Base-by-base conservation (phyloP, 2,113 vertebrate genomes). In the Planiliza haematocheilus region DNA sequence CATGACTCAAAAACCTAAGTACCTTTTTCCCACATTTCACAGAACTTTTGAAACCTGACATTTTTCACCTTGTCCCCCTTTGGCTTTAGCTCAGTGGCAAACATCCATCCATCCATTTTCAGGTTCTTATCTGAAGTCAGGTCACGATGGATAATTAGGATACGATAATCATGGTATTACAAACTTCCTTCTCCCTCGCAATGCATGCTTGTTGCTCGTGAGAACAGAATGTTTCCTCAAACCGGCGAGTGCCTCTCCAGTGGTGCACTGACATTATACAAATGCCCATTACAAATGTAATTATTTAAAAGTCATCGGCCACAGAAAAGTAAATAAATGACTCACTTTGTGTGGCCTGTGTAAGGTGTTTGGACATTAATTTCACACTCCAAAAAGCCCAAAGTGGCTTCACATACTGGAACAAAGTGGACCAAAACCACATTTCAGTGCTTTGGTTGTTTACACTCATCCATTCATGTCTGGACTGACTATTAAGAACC, bases 251-350 rank as follows among this genome's bases (percentile, higher is more conserved):
- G 21, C 11, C 7, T 67, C 52, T 56, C 6, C 17, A 8, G 7
- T 16, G 18, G 17, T 61, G 7, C 1, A n/a, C n/a, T 38, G 24
- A 41, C 50, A 58, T 55, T 55, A 74, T 17, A 63, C 65, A 83
- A 48, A 58, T n/a, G 4, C 2, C 49, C 42, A 48, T 57, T 64
- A 17, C 14, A 41, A 71, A 42, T 43, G 46, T 51, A 38, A 51
- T 56, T 37, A 66, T 73, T 67, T 61, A 39, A 50, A 63, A 20
- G 7, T 39, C 13, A 20, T 20, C 13, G 46, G 24, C 46, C 13
- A 68, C 36, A 59, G 11, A 59, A 43, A 5, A 50, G 14, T 43
- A 53, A 17, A 65, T 20, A 18, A 53, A 62, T 55, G 34, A 37
- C 4, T 63, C 13, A 49, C 59, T 79, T 9, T 50, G 49, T 30